phyloP scores from a whole-genome alignment of 2,113 vertebrate species.

The Blennius ocellaris region DNA sequence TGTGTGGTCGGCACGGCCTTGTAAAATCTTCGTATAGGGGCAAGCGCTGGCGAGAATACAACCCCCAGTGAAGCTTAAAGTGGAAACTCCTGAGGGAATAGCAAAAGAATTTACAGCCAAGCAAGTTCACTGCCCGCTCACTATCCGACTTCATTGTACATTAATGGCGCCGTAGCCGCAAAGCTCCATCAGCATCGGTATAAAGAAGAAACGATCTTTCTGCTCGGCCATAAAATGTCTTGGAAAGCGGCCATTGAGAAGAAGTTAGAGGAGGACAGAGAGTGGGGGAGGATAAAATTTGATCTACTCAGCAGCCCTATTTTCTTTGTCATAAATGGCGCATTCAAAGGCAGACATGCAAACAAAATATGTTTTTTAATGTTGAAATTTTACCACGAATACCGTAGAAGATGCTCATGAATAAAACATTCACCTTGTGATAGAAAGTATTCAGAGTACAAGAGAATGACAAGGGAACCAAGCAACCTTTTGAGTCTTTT shows the following conservation, averaged over 20 bases:
- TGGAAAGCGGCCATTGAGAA: constrained; percentile 30
- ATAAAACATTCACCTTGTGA: neutral
- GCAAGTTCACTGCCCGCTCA: neutral
- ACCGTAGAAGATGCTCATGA: neutral
- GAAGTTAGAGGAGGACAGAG: constrained; percentile 21
- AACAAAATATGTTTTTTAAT: no score
- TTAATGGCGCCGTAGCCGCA: constrained; percentile 39
- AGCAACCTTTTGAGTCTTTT: neutral
- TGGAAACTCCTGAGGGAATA: constrained; percentile 26
- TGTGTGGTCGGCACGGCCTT: constrained; percentile 38
- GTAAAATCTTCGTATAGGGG: constrained; percentile 44
- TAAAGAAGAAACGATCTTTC: constrained; percentile 29
- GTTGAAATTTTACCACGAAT: no score
- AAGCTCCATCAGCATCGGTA: constrained; percentile 36
- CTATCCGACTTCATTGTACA: constrained; percentile 42
- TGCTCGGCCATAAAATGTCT: constrained; percentile 40
- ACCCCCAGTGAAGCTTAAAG: constrained; percentile 34
- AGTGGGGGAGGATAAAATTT: constrained; percentile 32
- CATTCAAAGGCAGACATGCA: neutral
- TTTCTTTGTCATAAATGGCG: constrained; percentile 1
- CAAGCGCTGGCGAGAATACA: constrained; percentile 7
- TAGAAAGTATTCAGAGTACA: neutral
- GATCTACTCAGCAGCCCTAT: constrained; percentile 14
- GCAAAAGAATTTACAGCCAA: constrained; percentile 28
- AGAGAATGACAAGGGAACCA: neutral